Evolutionary conservation across 2,888 invertebrate species (phyloP), one percentile per base, ranked within the genome.

Genomic region (Drosophila robusta): DNA sequence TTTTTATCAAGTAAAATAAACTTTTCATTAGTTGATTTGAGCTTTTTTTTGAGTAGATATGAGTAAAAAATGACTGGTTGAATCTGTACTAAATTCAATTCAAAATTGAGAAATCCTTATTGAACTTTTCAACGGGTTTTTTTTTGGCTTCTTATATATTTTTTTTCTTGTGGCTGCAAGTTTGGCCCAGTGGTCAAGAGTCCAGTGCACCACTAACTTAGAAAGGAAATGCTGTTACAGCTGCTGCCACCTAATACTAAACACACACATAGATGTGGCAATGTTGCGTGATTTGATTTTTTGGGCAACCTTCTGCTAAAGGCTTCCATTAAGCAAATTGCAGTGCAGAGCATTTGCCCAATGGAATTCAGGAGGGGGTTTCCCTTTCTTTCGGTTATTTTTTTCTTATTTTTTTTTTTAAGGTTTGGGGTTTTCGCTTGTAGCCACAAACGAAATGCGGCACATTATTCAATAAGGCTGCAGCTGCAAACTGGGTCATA

Each of bases 321-420:
- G 70, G 49, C 70, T 80, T 73, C 87, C 89, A 85, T 85, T 85
- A 85, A 76, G 51, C 69, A 89, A 87, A 85, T 88, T 88, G 71
- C 89, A 56, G 73, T 65, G 80, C 24, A 39, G 44, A 50, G 51
- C 38, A 34, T 54, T 39, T 39, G 60, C 9, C 9, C 16, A n/a
- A 11, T 34, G 60, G 24, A 47, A 55, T 55, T 66, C 22, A 52
- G 29, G 29, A 5, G 29, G 26, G 22, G 22, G 24, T 29, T 14
- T 50, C 54, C 18, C 18, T 18, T 18, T 18, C 18, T 18, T 18
- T 18, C 18, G 1, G 18, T 18, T 18, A 1, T 18, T 18, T 18
- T 18, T 18, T 39, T 36, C 32, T 24, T 38, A 38, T 61, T 45
- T 62, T 11, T 32, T 11, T 32, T 32, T 34, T 12, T 34, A 1